Evolutionary conservation across 2,888 invertebrate species (phyloP).

Genomic region (Drosophila paramelanica): DNA sequence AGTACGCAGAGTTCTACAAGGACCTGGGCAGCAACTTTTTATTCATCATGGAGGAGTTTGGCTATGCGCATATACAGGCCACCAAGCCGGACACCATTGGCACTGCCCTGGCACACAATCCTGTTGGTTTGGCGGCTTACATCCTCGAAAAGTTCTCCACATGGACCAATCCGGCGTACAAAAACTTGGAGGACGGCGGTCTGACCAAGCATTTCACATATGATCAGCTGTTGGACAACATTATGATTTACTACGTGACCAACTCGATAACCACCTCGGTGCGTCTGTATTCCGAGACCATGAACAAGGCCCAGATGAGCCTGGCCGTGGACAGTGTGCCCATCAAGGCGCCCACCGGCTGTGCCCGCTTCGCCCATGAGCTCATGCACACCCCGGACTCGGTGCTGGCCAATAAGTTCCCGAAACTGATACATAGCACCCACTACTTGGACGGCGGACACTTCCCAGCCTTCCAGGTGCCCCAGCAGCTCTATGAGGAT

Average conservation of each 20-base stretch:
- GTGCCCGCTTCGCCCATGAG: conserved; percentile 91
- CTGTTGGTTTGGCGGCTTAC: conserved; percentile 94
- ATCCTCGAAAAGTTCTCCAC: conserved; percentile 94
- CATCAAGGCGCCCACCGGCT: conserved; percentile 89
- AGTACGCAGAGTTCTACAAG: conserved; percentile 85
- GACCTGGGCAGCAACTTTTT: conserved; percentile 80
- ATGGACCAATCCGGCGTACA: conserved; percentile 87
- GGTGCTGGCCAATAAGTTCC: conserved; percentile 87
- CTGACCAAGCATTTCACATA: conserved; percentile 86
- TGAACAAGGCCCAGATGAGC: conserved; percentile 68
- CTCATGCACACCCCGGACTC: conserved; percentile 87
- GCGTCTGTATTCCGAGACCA: conserved; percentile 89
- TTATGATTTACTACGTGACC: conserved; percentile 93
- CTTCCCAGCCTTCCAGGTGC: conserved; percentile 93
- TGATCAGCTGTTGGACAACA: conserved; percentile 88
- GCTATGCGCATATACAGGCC: conserved; percentile 91
- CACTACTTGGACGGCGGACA: conserved; percentile 91
- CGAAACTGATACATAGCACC: conserved; percentile 89
- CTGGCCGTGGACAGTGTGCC: conserved; percentile 86
- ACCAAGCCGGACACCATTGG: conserved; percentile 96
- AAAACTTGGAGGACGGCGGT: conserved; percentile 88
- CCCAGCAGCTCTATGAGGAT: conserved; percentile 90
- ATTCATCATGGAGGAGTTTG: conserved; percentile 85
- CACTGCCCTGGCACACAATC: conserved; percentile 85
- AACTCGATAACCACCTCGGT: conserved; percentile 90